Evolutionary conservation across 2,113 vertebrate genomes (phyloP), one percentile per base, ranked within the genome.

Genomic region (Chauna torquata): DNA sequence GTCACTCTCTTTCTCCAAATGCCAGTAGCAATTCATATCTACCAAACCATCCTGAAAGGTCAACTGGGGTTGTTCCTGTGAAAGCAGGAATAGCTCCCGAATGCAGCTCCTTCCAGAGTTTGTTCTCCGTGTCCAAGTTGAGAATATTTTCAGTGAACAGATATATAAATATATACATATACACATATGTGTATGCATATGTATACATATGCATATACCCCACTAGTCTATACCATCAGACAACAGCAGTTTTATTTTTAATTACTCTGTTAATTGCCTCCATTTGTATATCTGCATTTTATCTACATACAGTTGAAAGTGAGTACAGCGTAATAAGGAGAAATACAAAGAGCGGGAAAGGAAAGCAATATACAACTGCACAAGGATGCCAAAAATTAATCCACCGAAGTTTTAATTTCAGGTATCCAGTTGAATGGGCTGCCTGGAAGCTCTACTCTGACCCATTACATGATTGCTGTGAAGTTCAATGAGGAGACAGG

Each of bases 331-430:
- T 44, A 76, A 49, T 44, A 80, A 76, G 11, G 14, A 78, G 54
- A 65, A 68, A 9, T 57, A 79, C 16, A 47, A 70, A 84, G 32
- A 70, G 45, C 77, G 12, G n/a, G n/a, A 59, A 95, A 89, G 28
- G 45, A 89, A 91, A 79, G 59, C 36, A 57, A 34, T 3, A 6
- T 47, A 16, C n/a, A 25, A 52, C 7, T 32, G 23, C 6, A 27
- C 71, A 89, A 81, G 8, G 24, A 78, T 83, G 59, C 34, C 20
- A 97, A 72, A 94, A 86, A 70, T 70, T 77, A 93, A 83, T 66
- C 36, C 68, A 92, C 50, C 36, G 59, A 74, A 23, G 78, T 92
- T 95, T 91, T 69, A 50, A 85, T 85, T 94, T 94, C 52, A 72
- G 40, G 54, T 87, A 76, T n/a, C 24, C 61, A 81, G 69, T 4